A percentile compares a stretch with the other conserved stretches of the same genome.
Evolutionary conservation across 2,888 invertebrate genomes (phyloP).

Genomic region (Papilio gigon): DNA sequence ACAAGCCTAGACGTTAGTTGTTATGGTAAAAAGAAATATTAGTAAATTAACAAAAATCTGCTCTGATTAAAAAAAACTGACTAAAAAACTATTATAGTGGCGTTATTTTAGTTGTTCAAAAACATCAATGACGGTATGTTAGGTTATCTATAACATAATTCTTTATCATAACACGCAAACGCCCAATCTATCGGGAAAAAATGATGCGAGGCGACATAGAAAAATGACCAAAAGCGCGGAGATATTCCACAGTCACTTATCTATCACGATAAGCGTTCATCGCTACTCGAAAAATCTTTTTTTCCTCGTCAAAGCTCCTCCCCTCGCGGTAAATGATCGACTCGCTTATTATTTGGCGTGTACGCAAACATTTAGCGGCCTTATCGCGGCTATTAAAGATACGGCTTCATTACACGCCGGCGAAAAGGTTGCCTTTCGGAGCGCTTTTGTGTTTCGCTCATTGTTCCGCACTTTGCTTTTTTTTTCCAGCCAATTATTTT

Average conservation of each 20-base stretch:
- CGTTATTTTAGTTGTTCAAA: too few species aligned
- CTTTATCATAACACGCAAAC: constrained; percentile 32
- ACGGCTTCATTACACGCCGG: constrained; percentile 77
- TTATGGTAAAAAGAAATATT: too few species aligned
- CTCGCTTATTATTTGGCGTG: constrained; percentile 81
- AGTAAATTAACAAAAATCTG: too few species aligned
- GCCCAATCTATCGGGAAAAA: constrained; percentile 16
- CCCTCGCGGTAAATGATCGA: constrained; percentile 78
- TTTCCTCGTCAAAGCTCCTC: constrained; percentile 64
- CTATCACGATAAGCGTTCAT: constrained; percentile 67
- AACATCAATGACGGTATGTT: not conserved
- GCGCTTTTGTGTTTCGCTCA: constrained; percentile 55
- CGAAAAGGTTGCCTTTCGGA: constrained; percentile 56
- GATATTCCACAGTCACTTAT: constrained; percentile 71
- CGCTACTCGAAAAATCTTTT: constrained; percentile 60
- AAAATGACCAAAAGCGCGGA: constrained; percentile 46
- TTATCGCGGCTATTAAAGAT: constrained; percentile 81
- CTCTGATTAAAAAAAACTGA: too few species aligned
- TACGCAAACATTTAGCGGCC: constrained; percentile 80
- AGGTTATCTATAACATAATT: constrained; percentile 43
- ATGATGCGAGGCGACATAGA: constrained; percentile 36
- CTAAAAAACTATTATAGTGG: too few species aligned
- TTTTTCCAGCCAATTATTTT: constrained; percentile 49
- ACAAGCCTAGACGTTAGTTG: too few species aligned
- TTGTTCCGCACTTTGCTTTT: constrained; percentile 49